Conservation (phyloP, 2,888 invertebrate genomes). For the Labia minor region DNA sequence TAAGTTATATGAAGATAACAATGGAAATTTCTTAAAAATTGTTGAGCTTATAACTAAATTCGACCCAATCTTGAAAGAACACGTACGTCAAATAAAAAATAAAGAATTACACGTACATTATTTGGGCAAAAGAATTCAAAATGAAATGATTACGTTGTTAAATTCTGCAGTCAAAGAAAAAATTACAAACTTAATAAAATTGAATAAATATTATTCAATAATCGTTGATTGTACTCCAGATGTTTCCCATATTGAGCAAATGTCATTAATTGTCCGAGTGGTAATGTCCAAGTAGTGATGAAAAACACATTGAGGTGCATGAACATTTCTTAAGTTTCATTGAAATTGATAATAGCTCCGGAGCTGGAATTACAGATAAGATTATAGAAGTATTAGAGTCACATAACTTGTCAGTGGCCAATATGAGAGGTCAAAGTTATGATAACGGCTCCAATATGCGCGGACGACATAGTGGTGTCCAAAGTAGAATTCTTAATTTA, state of each 20-base stretch:
- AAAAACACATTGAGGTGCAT: not conserved
- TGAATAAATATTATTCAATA: conserved; percentile 21
- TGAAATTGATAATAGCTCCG: not conserved
- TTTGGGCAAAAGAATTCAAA: not conserved
- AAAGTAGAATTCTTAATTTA: not conserved
- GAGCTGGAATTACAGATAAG: not conserved
- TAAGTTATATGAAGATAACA: not conserved
- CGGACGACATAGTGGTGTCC: not conserved
- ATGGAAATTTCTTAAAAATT: conserved; percentile 16
- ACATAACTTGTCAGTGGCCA: too few species aligned
- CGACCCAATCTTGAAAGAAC: not conserved
- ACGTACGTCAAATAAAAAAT: not conserved
- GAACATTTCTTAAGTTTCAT: not conserved
- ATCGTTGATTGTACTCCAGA: conserved; percentile 22
- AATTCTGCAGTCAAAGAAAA: not conserved
- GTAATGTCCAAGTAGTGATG: conserved; percentile 2
- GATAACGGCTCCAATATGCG: not conserved
- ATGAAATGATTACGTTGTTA: conserved; percentile 17
- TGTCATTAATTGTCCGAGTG: conserved; percentile 23
- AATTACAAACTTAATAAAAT: conserved; percentile 4
- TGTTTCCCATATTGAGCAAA: conserved; percentile 23
- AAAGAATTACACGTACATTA: not conserved
- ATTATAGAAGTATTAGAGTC: not conserved
- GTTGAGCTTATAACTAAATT: conserved; percentile 16
- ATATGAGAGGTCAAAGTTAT: not conserved